Percentiles rank a stretch among this genome's conserved stretches.
Conservation (phyloP, 2,888 invertebrate species). For the Chamaedrilus cognettii region DNA sequence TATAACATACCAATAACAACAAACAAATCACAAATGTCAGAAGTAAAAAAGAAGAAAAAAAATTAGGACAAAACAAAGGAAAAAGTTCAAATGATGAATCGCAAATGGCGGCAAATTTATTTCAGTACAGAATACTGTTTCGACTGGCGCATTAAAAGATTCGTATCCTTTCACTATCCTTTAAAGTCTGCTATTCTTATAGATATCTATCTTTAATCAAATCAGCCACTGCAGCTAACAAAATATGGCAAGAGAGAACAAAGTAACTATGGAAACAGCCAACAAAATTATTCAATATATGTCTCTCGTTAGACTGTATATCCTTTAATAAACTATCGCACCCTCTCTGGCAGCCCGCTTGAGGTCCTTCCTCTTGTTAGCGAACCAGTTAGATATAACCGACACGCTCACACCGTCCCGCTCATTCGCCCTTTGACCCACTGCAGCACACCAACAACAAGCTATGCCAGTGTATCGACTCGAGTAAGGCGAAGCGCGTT, state of each 20-base stretch:
- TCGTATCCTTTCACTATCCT: too few relatives aligned
- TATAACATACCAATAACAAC: background rate
- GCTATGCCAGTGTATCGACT: background rate
- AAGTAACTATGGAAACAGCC: too few relatives aligned
- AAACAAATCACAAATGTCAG: background rate
- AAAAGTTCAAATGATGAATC: background rate
- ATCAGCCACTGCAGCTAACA: too few relatives aligned
- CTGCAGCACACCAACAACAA: background rate
- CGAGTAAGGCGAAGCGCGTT: too few relatives aligned
- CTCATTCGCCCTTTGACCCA: constrained; percentile 42
- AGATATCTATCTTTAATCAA: too few relatives aligned
- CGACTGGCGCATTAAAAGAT: background rate
- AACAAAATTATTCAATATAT: too few relatives aligned
- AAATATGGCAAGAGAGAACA: too few relatives aligned
- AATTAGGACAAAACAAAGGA: background rate
- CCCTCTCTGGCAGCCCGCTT: constrained; percentile 48
- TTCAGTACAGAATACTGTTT: background rate
- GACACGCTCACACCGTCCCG: constrained; percentile 61
- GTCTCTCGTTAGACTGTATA: too few relatives aligned
- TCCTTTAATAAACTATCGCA: constrained; percentile 10
- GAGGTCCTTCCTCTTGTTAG: constrained; percentile 59
- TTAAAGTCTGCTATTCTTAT: too few relatives aligned
- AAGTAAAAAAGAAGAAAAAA: background rate
- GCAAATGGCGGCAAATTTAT: background rate
- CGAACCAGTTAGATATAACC: constrained; percentile 63